Conservation (phyloP, 1,140 invertebrate species). For the Ephestia elutella region DNA sequence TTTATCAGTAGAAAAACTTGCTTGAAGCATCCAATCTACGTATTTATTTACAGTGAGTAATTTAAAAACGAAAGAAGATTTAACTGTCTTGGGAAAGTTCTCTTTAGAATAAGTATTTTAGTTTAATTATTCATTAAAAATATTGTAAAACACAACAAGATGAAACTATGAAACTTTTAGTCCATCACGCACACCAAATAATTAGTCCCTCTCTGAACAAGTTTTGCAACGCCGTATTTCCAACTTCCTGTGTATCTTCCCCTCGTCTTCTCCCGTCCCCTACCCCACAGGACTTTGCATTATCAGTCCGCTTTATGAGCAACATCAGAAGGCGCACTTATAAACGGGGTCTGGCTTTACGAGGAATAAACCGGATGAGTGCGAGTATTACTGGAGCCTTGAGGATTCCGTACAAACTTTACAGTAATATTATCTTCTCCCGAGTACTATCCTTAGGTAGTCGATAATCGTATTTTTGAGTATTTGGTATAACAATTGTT, state of each 20-base stretch:
- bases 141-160: no score
- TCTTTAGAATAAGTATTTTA: no score
- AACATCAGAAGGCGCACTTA: conserved; percentile 37
- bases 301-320: conserved; percentile 36
- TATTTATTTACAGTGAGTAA: no score
- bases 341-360: conserved; percentile 34
- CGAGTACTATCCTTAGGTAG: no score
- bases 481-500: no score
- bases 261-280: conserved; percentile 13
- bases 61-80: no score
- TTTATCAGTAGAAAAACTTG: no score
- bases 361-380: conserved; percentile 17
- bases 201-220: not conserved
- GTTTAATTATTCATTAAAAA: no score
- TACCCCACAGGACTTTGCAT: conserved; percentile 35
- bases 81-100: no score
- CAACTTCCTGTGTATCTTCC: not conserved
- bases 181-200: not conserved
- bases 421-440: not conserved
- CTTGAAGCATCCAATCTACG: no score
- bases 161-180: not conserved
- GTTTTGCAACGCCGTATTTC: not conserved
- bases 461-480: no score
- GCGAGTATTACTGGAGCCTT: not conserved
- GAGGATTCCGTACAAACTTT: not conserved